Base-by-base conservation (phyloP, 53 echinoderm and acorn worm species). In the Holothuria scabra region DNA sequence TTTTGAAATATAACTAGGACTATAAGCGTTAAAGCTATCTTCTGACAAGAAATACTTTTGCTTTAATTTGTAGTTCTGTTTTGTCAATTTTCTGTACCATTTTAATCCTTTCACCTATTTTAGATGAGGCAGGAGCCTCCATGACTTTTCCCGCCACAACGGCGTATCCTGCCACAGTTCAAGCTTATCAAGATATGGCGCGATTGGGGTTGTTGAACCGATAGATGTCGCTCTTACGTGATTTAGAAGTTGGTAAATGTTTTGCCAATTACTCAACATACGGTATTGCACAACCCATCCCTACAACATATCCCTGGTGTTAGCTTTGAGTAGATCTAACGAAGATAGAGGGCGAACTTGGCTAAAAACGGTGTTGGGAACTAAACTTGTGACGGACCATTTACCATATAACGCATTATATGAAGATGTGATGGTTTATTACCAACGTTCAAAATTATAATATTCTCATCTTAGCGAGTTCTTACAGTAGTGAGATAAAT, bases 151-250 rank as follows among this genome's bases (percentile, higher is more conserved):
- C 82, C 60, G 35, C 82, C 13, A 60, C 82, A 14, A 46, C 35
- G 28, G 64, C 46, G n/a, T 81, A 81, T 81, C 62, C 62, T 19
- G 44, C 82, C 60, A 81, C 82, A 12, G 64, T 64, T 21, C 82
- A 81, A 41, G 82, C 64, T 14, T 81, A 81, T 23, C 82, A 81
- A 49, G 82, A 81, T 64, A 61, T 81, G 65, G 82, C 64, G n/a
- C 62, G 82, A 4, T 63, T 81, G 20, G 82, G 82, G 34, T 37
- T 81, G 35, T 81, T 81, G 37, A 81, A 81, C 65, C 82, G 82
- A 81, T 81, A 81, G 79, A 59, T 3, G 79, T 55, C 79, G 20
- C 57, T 21, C 58, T 64, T 16, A 44, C 24, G 30, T 44, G 12
- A 23, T 23, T 46, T 21, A 44, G 12, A 48, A 48, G 44, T 72